Conservation (phyloP, 2,888 invertebrate species). For the Prosopocoilus inquinatus region DNA sequence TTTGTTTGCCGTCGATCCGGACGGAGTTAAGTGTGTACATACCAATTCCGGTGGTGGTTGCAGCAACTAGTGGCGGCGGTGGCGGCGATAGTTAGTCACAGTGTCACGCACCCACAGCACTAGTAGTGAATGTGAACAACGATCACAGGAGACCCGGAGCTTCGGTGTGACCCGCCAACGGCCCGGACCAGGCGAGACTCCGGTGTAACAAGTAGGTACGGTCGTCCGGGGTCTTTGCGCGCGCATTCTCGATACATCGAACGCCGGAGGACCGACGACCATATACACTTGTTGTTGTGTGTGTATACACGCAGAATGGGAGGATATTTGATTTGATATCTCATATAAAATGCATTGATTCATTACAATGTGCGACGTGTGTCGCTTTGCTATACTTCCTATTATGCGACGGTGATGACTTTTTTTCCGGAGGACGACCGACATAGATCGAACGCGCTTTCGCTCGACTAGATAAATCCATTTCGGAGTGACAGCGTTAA, state of each 20-base stretch:
- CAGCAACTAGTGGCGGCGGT: no score
- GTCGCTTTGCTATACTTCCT: neutral
- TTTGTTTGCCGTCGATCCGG: no score
- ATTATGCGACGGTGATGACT: no score
- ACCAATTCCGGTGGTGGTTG: no score
- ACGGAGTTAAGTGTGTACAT: no score
- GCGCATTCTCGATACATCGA: conserved; percentile 28
- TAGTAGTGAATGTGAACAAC: conserved; percentile 1
- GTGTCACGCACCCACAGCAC: conserved; percentile 17
- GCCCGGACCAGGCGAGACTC: conserved; percentile 47
- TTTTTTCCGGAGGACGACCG: no score
- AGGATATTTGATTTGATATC: conserved; percentile 6
- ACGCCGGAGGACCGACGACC: neutral
- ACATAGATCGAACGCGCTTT: no score
- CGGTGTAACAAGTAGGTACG: conserved; percentile 51
- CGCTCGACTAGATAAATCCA: no score
- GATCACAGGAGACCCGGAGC: conserved; percentile 15
- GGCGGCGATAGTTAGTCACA: neutral
- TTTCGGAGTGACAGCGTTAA: no score
- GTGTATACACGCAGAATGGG: conserved; percentile 9
- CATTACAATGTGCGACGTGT: neutral
- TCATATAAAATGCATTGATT: conserved; percentile 18
- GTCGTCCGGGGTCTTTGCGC: conserved; percentile 45
- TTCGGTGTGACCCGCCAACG: conserved; percentile 39
- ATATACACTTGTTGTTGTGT: conserved; percentile 21